These are phyloP conservation scores for Philereme vetulata DNA, from an alignment of 2,888 invertebrate genomes.

Conservation along the genomic window DNA sequence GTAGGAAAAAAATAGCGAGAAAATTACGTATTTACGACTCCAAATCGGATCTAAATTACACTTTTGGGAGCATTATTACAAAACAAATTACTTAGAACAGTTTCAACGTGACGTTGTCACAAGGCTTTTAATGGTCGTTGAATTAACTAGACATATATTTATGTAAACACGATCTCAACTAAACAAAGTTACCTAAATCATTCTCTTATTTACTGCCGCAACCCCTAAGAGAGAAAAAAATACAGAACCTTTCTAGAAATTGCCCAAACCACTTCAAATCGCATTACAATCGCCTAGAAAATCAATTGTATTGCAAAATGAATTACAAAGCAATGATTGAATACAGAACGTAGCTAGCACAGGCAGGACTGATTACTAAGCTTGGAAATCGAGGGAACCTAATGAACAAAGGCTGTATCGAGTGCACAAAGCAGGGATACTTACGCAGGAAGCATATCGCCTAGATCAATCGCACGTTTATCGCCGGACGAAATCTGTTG, in stretches of 20 bases:
- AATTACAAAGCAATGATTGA: constrained; percentile 17
- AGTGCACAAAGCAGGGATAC: constrained; percentile 71
- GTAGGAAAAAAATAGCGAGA: constrained; percentile 57
- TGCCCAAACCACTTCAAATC: too few relatives aligned
- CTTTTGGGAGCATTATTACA: constrained; percentile 57
- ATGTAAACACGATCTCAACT: too few relatives aligned
- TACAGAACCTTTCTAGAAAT: too few relatives aligned
- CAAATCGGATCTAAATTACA: constrained; percentile 57
- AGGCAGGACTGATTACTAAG: constrained; percentile 25
- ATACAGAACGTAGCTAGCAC: constrained; percentile 14
- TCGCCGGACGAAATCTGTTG: constrained; percentile 73
- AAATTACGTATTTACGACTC: constrained; percentile 59
- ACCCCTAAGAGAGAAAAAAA: too few relatives aligned
- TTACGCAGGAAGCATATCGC: constrained; percentile 81
- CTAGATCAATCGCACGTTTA: constrained; percentile 77
- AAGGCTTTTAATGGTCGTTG: constrained; percentile 35
- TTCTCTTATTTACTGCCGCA: too few relatives aligned
- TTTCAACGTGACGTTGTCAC: constrained; percentile 45
- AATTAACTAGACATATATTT: constrained; percentile 7
- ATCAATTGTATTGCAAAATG: constrained; percentile 17
- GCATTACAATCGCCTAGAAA: constrained; percentile 1
- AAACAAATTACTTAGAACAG: constrained; percentile 56
- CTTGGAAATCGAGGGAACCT: constrained; percentile 37
- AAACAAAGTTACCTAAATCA: too few relatives aligned
- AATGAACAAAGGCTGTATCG: constrained; percentile 55